Evolutionary conservation across 1,140 invertebrate genomes (phyloP).

Genomic region (Conus ventricosus): DNA sequence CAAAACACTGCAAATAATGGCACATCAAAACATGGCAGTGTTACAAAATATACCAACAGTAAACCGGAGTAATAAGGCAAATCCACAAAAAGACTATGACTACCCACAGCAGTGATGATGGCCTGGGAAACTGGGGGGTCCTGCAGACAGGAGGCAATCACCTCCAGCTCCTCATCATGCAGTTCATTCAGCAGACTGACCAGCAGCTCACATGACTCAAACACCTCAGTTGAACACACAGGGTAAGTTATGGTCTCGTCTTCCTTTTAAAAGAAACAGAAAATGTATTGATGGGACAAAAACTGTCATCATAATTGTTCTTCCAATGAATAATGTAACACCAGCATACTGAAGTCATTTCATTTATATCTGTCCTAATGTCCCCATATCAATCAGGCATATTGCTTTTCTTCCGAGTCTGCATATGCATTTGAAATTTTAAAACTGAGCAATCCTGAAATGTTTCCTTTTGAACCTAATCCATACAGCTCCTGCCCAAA

Average conservation of each 20-base stretch:
- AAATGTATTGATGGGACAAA: background rate
- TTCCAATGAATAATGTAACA: background rate
- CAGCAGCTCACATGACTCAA: slow-evolving; percentile 33
- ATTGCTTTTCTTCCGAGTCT: no score
- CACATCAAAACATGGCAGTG: no score
- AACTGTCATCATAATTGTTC: background rate
- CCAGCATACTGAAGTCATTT: background rate
- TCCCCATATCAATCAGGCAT: no score
- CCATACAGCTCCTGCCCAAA: no score
- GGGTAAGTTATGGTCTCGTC: slow-evolving; percentile 19
- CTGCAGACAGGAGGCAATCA: background rate
- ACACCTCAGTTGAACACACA: slow-evolving; percentile 4
- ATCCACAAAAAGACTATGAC: background rate
- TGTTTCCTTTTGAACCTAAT: no score
- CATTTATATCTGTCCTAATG: no score
- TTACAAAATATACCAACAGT: no score
- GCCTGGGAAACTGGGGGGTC: background rate
- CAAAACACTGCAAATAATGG: no score
- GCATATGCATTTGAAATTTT: no score
- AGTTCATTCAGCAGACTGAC: slow-evolving; percentile 25
- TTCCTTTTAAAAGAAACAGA: slow-evolving; percentile 18
- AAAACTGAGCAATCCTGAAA: no score
- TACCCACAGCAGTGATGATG: slow-evolving; percentile 7
- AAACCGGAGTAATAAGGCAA: background rate
- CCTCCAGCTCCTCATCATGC: slow-evolving; percentile 17